phyloP scores from a whole-genome alignment of 2,888 invertebrate species.

The Oxystoma pomonae region DNA sequence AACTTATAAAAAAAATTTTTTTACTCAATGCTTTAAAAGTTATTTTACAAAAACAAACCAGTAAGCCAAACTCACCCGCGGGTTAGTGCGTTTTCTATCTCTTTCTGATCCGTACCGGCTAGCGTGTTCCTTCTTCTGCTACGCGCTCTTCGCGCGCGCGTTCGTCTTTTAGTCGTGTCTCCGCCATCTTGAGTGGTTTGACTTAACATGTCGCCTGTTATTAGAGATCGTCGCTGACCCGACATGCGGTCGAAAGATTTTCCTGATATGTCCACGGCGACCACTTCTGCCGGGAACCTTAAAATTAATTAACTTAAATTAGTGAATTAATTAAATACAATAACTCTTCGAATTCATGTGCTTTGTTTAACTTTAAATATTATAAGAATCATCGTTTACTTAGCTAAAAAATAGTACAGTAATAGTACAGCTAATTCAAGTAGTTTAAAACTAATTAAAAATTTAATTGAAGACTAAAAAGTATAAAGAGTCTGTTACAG shows the following conservation, averaged over 20 bases:
- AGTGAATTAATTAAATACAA: too few species aligned
- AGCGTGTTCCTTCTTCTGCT: constrained; percentile 87
- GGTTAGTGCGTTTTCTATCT: constrained; percentile 74
- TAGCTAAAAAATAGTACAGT: too few species aligned
- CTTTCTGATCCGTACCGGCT: constrained; percentile 86
- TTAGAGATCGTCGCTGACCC: constrained; percentile 75
- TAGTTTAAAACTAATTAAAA: too few species aligned
- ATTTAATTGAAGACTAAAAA: too few species aligned
- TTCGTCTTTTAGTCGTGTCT: constrained; percentile 61
- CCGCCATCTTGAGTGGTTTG: constrained; percentile 31
- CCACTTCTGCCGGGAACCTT: constrained; percentile 84
- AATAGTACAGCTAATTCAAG: too few species aligned
- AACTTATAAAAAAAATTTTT: too few species aligned
- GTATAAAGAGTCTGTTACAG: too few species aligned
- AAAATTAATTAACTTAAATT: constrained; percentile 19
- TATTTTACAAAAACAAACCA: too few species aligned
- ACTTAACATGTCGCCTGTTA: constrained; percentile 46
- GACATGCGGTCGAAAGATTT: constrained; percentile 87
- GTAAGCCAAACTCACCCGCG: constrained; percentile 62
- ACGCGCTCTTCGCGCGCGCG: constrained; percentile 69
- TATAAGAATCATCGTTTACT: too few species aligned
- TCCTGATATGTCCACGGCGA: constrained; percentile 87
- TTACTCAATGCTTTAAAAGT: background rate
- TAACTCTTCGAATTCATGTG: too few species aligned
- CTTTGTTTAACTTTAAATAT: too few species aligned